Evolutionary conservation across 1,140 invertebrate species (phyloP).

Genomic region (Drosophila sproati): DNA sequence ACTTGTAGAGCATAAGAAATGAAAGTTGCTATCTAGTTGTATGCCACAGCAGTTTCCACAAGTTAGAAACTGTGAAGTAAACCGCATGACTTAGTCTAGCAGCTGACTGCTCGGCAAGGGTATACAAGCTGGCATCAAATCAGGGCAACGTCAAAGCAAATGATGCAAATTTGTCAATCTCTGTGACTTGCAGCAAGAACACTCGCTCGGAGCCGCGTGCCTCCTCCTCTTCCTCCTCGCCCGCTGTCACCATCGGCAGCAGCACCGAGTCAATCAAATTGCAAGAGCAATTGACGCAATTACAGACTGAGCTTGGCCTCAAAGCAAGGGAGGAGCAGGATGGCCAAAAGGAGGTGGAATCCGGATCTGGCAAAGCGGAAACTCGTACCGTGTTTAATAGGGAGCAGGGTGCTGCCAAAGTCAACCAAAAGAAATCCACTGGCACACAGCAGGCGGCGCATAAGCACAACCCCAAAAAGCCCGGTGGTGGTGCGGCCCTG

Average conservation of each 20-base stretch:
- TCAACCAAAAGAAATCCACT: constrained; percentile 74
- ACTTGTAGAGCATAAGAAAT: no score
- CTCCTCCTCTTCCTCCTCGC: not conserved
- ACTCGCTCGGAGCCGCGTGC: constrained; percentile 77
- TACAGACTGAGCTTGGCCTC: constrained; percentile 73
- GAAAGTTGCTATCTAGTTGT: no score
- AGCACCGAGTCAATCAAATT: constrained; percentile 59
- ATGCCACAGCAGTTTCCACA: no score
- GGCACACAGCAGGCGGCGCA: constrained; percentile 41
- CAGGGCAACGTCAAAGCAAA: constrained; percentile 47
- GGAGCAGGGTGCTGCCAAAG: constrained; percentile 49
- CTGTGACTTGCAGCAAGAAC: constrained; percentile 72
- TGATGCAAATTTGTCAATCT: constrained; percentile 57
- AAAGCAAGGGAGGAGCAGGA: constrained; percentile 52
- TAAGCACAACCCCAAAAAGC: constrained; percentile 69
- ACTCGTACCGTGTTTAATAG: constrained; percentile 70
- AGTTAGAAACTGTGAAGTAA: not conserved
- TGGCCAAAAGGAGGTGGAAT: constrained; percentile 32
- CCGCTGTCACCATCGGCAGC: constrained; percentile 24
- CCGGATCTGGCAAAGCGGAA: constrained; percentile 64
- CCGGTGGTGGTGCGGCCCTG: constrained; percentile 40
- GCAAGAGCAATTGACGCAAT: constrained; percentile 78
- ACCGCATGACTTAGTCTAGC: not conserved
- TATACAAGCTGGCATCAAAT: constrained; percentile 7
- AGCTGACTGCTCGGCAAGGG: no score